A percentile compares a stretch with the other conserved stretches of the same genome.
These are phyloP conservation scores for Epiblema foenella DNA, from an alignment of 2,888 invertebrate species.

Conservation along the genomic window DNA sequence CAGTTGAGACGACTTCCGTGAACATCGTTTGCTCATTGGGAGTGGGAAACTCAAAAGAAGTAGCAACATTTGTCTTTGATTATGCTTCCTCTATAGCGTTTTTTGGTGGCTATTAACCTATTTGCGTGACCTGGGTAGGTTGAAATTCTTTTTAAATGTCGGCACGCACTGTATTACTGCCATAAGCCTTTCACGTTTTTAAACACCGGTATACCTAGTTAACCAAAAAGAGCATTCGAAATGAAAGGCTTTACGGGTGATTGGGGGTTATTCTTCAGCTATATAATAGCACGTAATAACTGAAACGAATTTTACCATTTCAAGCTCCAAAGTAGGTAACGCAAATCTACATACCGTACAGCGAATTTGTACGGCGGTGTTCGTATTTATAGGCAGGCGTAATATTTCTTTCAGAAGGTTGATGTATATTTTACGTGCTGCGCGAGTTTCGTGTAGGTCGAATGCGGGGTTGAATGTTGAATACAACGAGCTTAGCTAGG, in stretches of 20 bases:
- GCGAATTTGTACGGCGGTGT: slow-evolving; percentile 3
- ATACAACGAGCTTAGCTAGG: slow-evolving; percentile 33
- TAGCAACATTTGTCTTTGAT: slow-evolving; percentile 68
- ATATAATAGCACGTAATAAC: slow-evolving; percentile 12
- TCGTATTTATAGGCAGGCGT: slow-evolving; percentile 29
- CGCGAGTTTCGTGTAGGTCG: slow-evolving; percentile 26
- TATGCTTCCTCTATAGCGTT: slow-evolving; percentile 65
- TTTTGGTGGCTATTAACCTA: slow-evolving; percentile 72
- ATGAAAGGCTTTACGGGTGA: neutral
- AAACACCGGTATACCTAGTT: neutral
- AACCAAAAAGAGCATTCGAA: neutral
- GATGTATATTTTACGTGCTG: slow-evolving; percentile 37
- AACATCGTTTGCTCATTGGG: slow-evolving; percentile 44
- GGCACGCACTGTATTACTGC: slow-evolving; percentile 10
- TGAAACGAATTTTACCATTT: neutral
- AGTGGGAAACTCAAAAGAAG: slow-evolving; percentile 58
- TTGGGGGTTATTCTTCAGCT: neutral
- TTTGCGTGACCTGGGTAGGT: slow-evolving; percentile 67
- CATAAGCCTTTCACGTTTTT: slow-evolving; percentile 19
- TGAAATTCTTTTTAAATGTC: slow-evolving; percentile 23
- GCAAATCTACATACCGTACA: neutral
- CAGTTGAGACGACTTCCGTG: slow-evolving; percentile 45
- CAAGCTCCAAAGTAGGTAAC: neutral
- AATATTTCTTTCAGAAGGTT: slow-evolving; percentile 35
- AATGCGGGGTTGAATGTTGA: slow-evolving; percentile 30